Percentiles rank a stretch among this genome's conserved stretches.
Evolutionary conservation across 53 echinoderm and acorn worm genomes (phyloP).

Genomic region (Holothuria scabra): DNA sequence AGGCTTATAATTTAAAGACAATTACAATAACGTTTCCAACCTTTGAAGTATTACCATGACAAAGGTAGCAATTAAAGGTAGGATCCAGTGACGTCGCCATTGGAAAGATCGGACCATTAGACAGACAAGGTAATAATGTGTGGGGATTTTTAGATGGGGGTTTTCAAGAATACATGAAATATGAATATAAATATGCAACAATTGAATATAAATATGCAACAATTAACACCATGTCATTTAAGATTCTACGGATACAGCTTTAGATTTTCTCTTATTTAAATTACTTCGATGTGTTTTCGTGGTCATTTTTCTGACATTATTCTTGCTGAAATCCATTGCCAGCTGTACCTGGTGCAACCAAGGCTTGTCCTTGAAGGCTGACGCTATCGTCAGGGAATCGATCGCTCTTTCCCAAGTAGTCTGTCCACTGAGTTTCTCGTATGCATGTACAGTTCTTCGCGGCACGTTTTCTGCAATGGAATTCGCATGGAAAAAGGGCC

Average conservation of each 20-base stretch:
- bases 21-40: no score
- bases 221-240: background rate
- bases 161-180: no score
- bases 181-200: no score
- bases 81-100: no score
- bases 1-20: no score
- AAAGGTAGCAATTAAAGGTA: no score
- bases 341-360: slow-evolving; percentile 87
- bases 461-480: slow-evolving; percentile 71
- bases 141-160: no score
- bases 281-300: background rate
- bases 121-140: no score
- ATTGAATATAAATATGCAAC: no score
- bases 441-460: slow-evolving; percentile 75
- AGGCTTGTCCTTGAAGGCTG: slow-evolving; percentile 88
- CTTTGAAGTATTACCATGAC: no score
- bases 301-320: slow-evolving; percentile 69
- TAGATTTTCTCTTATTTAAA: slow-evolving; percentile 30
- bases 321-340: slow-evolving; percentile 86
- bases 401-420: slow-evolving; percentile 93
- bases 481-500: slow-evolving; percentile 76
- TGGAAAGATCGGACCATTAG: no score
- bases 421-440: slow-evolving; percentile 77
- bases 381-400: slow-evolving; percentile 83
- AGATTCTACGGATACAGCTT: slow-evolving; percentile 3